Evolutionary conservation across 2,888 invertebrate species (phyloP).

Genomic region (Epistrophe eligans): DNA sequence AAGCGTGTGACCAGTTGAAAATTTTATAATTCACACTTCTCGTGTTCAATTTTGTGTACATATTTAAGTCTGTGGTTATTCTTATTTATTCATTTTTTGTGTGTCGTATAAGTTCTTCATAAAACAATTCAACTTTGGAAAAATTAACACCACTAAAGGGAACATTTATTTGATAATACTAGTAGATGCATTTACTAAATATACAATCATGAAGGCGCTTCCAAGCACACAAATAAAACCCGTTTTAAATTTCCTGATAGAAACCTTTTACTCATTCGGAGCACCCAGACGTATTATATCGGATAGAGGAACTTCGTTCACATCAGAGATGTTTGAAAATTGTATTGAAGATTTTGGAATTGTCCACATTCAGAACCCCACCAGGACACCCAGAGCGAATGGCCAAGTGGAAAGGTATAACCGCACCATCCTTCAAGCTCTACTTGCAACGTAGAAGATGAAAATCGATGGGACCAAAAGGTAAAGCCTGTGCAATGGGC

Average conservation of each 20-base stretch:
- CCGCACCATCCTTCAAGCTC: slow-evolving; percentile 22
- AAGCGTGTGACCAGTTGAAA: too few relatives aligned
- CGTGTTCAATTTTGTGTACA: too few relatives aligned
- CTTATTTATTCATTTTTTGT: too few relatives aligned
- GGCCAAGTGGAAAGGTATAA: slow-evolving; percentile 31
- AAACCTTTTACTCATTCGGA: neutral
- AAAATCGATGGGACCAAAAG: neutral
- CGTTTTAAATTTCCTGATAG: neutral
- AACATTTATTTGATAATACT: neutral
- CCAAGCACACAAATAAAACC: neutral
- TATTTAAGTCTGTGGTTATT: too few relatives aligned
- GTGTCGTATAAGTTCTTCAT: too few relatives aligned
- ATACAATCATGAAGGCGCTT: neutral
- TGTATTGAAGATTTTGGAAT: neutral
- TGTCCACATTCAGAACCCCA: slow-evolving; percentile 9
- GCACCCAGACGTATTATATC: neutral
- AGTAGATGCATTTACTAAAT: neutral
- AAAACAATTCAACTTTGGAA: too few relatives aligned
- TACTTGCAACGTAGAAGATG: neutral
- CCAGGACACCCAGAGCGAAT: slow-evolving; percentile 39
- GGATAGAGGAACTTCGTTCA: neutral
- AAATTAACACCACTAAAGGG: neutral
- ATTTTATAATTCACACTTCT: too few relatives aligned
- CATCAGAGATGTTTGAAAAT: neutral
- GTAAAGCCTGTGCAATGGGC: neutral